Base-by-base conservation (phyloP, 2,888 invertebrate species). In the Caenorhabditis japonica region DNA sequence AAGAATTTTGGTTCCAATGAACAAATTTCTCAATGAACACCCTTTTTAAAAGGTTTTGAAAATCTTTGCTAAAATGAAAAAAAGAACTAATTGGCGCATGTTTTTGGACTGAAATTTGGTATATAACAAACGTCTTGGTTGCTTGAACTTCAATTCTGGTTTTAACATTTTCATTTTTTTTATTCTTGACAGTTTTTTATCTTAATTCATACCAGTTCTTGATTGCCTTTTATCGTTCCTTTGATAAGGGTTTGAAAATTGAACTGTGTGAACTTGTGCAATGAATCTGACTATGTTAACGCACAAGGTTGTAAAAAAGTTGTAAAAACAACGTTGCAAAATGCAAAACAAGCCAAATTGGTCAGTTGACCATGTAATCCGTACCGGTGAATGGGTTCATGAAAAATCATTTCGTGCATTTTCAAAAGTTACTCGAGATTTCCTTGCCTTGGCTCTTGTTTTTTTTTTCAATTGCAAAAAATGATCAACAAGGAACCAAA, bases 401-500 rank as follows among this genome's bases (percentile, higher is more conserved):
- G 21, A 43, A 27, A 17, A 36, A 23, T 15, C 8, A 17, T 56
- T 56, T 33, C 34, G 44, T 56, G 56, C 36, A n/a, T n/a, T 56
- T 25, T 17, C 4, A 17, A 43, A 13, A 27, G 38, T 47, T 38
- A 5, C n/a, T 41, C 41, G 17, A 59, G 27, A 39, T 39, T 25
- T 5, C 21, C 30, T 51, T 41, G 51, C 30, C 46, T 34, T 27
- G 36, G 33, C 33, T 33, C 33, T 17, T 38, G 41, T 41, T 34
- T 60, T 59, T 47, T 38, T 51, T 47, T 15, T 44, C 43, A 8
- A 39, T 41, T 36, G 44, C 47, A 33, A 44, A 55, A 49, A 49
- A 17, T 55, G 47, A 64, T 47, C 47, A 64, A 64, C 53, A 64
- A 49, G 38, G 49, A 53, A 64, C 64, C 64, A 55, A 64, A 64